Conservation (phyloP, 2,888 invertebrate species). For the Perdita meconis region DNA sequence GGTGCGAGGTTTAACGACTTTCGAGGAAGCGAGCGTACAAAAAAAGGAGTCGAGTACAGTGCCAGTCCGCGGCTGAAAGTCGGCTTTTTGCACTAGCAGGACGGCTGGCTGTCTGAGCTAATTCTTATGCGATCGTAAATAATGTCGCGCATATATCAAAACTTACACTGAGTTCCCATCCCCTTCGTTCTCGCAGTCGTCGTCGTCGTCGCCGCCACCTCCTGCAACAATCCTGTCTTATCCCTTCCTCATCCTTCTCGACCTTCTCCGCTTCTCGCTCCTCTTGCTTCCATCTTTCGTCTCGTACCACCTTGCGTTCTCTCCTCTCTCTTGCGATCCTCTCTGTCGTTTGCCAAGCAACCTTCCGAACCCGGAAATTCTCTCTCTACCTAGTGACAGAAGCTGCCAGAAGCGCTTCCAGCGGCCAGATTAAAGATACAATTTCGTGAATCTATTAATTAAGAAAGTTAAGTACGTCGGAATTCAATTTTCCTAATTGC, state of each 20-base stretch:
- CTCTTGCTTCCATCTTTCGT: slow-evolving; percentile 33
- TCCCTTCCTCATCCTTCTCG: slow-evolving; percentile 24
- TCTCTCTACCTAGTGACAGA: slow-evolving; percentile 31
- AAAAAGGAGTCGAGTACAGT: slow-evolving; percentile 59
- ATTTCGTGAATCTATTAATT: slow-evolving; percentile 79
- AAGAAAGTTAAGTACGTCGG: slow-evolving; percentile 78
- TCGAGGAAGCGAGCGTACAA: slow-evolving; percentile 66
- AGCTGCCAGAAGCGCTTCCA: slow-evolving; percentile 69
- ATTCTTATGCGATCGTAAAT: slow-evolving; percentile 83
- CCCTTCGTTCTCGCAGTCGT: slow-evolving; percentile 59
- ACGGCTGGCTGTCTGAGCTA: slow-evolving; percentile 75
- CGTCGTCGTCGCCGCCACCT: slow-evolving; percentile 35
- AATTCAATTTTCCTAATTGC: slow-evolving; percentile 81
- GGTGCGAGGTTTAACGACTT: slow-evolving; percentile 73
- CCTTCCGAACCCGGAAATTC: slow-evolving; percentile 13
- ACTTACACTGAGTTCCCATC: slow-evolving; percentile 77
- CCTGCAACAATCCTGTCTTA: slow-evolving; percentile 59
- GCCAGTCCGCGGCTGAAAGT: slow-evolving; percentile 54
- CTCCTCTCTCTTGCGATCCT: slow-evolving; percentile 11
- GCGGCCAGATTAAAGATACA: slow-evolving; percentile 78
- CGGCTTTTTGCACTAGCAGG: slow-evolving; percentile 62
- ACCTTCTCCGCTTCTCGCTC: slow-evolving; percentile 17
- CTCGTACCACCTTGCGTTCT: slow-evolving; percentile 6
- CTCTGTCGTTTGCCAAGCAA: background rate
- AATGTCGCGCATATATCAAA: slow-evolving; percentile 82